Evolutionary conservation across 1,140 invertebrate genomes (phyloP).

Genomic region (Hetaerina americana): DNA sequence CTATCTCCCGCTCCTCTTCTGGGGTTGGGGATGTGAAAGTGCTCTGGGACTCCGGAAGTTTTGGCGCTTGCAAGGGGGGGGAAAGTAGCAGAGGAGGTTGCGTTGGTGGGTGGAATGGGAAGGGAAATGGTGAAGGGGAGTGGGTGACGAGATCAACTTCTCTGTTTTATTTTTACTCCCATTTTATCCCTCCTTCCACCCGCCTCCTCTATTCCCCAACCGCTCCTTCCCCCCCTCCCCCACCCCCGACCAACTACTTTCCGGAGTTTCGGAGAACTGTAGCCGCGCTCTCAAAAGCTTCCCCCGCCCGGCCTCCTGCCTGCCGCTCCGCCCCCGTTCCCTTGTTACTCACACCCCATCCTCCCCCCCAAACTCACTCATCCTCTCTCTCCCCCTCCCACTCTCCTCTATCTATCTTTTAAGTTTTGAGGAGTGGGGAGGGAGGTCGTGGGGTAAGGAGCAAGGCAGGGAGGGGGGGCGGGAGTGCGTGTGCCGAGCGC

Average conservation of each 20-base stretch:
- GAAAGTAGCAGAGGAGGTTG: background rate
- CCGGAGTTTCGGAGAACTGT: background rate
- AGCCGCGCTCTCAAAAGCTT: background rate
- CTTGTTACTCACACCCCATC: too few species aligned
- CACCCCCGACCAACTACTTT: too few species aligned
- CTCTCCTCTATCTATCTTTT: too few species aligned
- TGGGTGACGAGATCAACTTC: background rate
- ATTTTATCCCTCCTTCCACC: background rate
- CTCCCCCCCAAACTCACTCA: too few species aligned
- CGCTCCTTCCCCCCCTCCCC: background rate
- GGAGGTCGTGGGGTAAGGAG: too few species aligned
- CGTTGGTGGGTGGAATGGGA: background rate
- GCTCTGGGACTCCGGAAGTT: background rate
- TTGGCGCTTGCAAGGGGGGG: background rate
- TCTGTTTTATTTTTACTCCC: background rate
- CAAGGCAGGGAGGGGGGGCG: slow-evolving; percentile 19
- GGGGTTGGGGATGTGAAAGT: background rate
- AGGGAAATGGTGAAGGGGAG: background rate
- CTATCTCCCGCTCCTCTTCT: background rate
- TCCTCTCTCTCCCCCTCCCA: too few species aligned
- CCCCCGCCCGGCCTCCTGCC: background rate
- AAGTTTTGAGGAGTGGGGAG: too few species aligned
- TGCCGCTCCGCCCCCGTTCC: too few species aligned
- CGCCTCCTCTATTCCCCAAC: background rate
- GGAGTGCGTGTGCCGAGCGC: slow-evolving; percentile 14